Conservation (phyloP, 2,113 vertebrate species). For the Electrona antarctica region DNA sequence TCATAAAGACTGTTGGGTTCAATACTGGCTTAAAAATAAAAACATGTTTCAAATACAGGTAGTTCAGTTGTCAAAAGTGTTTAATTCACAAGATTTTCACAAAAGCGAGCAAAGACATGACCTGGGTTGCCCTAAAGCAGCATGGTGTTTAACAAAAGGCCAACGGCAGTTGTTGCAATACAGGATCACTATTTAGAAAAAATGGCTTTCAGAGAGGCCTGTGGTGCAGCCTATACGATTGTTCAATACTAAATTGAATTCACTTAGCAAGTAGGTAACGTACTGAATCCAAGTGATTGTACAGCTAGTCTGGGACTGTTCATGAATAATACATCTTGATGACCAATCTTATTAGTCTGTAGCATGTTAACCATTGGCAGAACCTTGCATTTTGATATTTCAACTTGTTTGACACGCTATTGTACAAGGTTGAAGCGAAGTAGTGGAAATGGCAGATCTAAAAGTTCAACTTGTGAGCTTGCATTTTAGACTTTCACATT, state of each 20-base stretch:
- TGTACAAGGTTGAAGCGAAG: too few relatives aligned
- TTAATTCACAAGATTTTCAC: constrained; percentile 45
- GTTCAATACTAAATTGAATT: constrained; percentile 31
- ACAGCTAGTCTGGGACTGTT: neutral
- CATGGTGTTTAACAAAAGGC: neutral
- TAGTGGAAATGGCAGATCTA: too few relatives aligned
- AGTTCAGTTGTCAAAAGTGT: constrained; percentile 19
- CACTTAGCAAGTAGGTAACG: constrained; percentile 50
- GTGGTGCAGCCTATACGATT: constrained; percentile 25
- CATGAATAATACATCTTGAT: constrained; percentile 4
- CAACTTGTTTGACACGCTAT: too few relatives aligned
- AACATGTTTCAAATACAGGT: constrained; percentile 55
- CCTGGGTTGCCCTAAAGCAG: constrained; percentile 2
- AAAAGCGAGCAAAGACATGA: constrained; percentile 32
- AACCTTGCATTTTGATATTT: too few relatives aligned
- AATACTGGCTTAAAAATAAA: constrained; percentile 63
- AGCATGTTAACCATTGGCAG: neutral
- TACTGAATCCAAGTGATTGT: constrained; percentile 36
- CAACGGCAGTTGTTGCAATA: neutral
- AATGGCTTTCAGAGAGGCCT: constrained; percentile 66
- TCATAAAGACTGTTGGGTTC: constrained; percentile 59
- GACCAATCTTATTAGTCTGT: neutral
- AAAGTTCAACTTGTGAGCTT: too few relatives aligned
- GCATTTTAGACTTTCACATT: too few relatives aligned
- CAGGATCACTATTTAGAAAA: constrained; percentile 44